phyloP scores from a whole-genome alignment of 2,888 invertebrate species.

The Chorisops tibialis region DNA sequence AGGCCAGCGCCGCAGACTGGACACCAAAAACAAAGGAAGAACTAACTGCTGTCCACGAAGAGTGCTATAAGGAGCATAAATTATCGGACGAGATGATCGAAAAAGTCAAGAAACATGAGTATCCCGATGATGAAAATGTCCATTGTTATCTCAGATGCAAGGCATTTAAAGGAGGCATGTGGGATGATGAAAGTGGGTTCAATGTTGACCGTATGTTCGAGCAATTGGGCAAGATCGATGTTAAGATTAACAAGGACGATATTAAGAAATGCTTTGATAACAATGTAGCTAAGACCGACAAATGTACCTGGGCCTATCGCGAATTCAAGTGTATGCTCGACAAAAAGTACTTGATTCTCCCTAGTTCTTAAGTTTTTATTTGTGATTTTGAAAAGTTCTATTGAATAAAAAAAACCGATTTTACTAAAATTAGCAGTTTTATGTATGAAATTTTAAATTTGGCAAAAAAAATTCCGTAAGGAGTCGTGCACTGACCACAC shows the following conservation, averaged over 20 bases:
- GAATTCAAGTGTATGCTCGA: conserved; percentile 7
- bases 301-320: conserved; percentile 4
- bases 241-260: not conserved
- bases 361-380: too few relatives aligned
- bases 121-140: not conserved
- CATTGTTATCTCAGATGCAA: not conserved
- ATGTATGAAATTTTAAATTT: too few relatives aligned
- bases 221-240: not conserved
- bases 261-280: conserved; percentile 30
- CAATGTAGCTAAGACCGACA: not conserved
- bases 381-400: too few relatives aligned
- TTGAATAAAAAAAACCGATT: too few relatives aligned
- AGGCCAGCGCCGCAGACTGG: conserved; percentile 3
- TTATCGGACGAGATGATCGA: not conserved
- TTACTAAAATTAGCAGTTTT: too few relatives aligned
- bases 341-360: not conserved
- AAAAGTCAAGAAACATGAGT: not conserved
- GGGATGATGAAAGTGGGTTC: not conserved
- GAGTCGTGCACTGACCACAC: too few relatives aligned
- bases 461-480: too few relatives aligned
- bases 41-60: not conserved
- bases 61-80: conserved; percentile 5
- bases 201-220: conserved; percentile 6
- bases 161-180: not conserved
- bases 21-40: conserved; percentile 10